These are phyloP conservation scores for Globodera ellingtonae DNA, from an alignment of 1,140 invertebrate genomes.

Conservation along the genomic window DNA sequence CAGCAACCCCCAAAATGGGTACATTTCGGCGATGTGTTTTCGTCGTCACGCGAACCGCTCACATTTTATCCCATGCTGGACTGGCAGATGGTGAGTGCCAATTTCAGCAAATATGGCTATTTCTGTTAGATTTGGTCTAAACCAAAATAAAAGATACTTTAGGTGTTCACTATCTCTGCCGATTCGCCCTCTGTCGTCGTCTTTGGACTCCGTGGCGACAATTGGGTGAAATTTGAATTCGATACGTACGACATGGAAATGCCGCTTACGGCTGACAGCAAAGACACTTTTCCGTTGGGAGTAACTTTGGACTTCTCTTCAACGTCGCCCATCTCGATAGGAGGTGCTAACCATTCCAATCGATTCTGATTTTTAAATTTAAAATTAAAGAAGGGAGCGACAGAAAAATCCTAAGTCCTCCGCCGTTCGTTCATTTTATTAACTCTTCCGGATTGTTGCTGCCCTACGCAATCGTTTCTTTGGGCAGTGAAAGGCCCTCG, in stretches of 20 bases:
- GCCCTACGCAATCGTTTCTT: conserved; percentile 5
- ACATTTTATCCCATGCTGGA: conserved; percentile 42
- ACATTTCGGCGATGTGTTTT: conserved; percentile 31
- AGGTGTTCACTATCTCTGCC: conserved; percentile 34
- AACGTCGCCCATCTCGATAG: conserved; percentile 8
- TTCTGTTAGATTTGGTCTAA: too few species aligned
- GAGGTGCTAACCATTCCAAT: background rate
- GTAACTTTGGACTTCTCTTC: conserved; percentile 31
- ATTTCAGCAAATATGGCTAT: too few species aligned
- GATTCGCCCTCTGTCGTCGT: conserved; percentile 31
- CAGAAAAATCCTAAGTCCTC: background rate
- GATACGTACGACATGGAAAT: conserved; percentile 37
- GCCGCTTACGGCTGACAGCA: conserved; percentile 29
- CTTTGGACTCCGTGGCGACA: conserved; percentile 29
- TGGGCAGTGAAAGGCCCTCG: conserved; percentile 6
- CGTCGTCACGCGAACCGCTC: conserved; percentile 17
- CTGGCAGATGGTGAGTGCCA: conserved; percentile 36
- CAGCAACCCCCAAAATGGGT: conserved; percentile 40
- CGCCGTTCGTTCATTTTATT: conserved; percentile 18
- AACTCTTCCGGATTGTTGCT: conserved; percentile 14
- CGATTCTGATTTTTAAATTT: background rate
- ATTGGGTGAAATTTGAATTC: conserved; percentile 40
- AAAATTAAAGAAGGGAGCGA: background rate
- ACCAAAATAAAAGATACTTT: background rate
- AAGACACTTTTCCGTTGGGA: conserved; percentile 35